phyloP scores from a whole-genome alignment of 2,888 invertebrate species.

The Conops quadrifasciatus region DNA sequence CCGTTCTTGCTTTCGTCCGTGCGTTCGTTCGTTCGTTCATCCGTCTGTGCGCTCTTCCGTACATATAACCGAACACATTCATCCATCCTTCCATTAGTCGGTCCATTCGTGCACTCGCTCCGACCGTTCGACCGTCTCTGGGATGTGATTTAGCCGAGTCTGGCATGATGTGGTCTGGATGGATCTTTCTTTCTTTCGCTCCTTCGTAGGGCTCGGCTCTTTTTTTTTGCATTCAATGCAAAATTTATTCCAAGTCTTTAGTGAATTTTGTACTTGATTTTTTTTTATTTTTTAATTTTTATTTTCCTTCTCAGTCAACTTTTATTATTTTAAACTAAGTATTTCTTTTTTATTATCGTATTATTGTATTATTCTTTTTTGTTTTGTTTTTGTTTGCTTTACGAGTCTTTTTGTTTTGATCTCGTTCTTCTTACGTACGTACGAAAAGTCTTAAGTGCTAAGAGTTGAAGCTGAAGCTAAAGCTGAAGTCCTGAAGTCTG shows the following conservation, averaged over 20 bases:
- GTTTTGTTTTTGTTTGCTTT: constrained; percentile 7
- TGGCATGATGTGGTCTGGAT: constrained; percentile 5
- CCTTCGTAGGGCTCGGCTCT: not conserved
- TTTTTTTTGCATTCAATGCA: constrained; percentile 14
- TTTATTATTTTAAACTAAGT: constrained; percentile 35
- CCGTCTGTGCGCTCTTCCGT: not conserved
- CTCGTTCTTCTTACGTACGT: constrained; percentile 15
- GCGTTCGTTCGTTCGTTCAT: not conserved
- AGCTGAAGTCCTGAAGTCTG: not conserved
- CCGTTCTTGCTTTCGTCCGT: not conserved
- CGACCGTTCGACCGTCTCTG: constrained; percentile 15
- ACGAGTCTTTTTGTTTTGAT: constrained; percentile 26
- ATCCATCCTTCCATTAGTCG: not conserved
- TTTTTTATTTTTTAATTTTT: constrained; percentile 13
- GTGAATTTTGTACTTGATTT: constrained; percentile 4
- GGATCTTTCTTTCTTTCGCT: not conserved
- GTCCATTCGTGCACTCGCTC: not conserved
- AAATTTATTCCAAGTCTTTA: constrained; percentile 23
- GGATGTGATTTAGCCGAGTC: not conserved
- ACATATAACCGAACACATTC: not conserved
- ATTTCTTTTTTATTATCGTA: too few relatives aligned
- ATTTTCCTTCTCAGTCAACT: constrained; percentile 2
- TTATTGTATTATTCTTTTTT: not conserved
- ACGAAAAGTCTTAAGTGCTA: constrained; percentile 17
- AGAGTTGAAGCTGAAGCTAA: not conserved